Percentiles rank a stretch among this genome's conserved stretches.
Evolutionary conservation across 2,888 invertebrate species (phyloP).

Genomic region (Atrina japonica): DNA sequence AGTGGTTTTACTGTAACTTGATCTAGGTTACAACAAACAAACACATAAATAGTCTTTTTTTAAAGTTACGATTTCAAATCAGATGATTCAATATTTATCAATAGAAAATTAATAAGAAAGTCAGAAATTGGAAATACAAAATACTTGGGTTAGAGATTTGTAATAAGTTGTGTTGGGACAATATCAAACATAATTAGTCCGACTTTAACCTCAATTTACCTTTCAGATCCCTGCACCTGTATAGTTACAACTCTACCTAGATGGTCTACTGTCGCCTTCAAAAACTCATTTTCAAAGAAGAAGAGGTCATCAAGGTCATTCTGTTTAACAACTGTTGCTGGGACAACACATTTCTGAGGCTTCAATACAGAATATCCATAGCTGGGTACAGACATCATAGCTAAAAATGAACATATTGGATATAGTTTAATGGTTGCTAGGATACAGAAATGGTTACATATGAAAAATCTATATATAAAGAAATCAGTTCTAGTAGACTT

Average conservation of each 20-base stretch:
- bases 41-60: no score
- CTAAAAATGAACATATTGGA: conserved; percentile 39
- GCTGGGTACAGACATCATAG: conserved; percentile 55
- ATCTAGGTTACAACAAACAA: no score
- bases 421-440: neutral
- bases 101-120: no score
- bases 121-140: no score
- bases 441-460: no score
- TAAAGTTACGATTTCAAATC: no score
- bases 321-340: conserved; percentile 27
- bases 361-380: conserved; percentile 55
- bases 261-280: conserved; percentile 63
- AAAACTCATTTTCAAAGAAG: conserved; percentile 55
- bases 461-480: no score
- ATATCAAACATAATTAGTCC: neutral
- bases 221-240: conserved; percentile 44
- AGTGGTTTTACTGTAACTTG: no score
- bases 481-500: no score
- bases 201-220: conserved; percentile 38
- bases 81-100: no score
- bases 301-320: conserved; percentile 17
- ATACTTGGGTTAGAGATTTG: no score
- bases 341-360: conserved; percentile 11
- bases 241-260: conserved; percentile 61
- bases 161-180: no score